phyloP scores from a whole-genome alignment of 1,140 invertebrate species.

The Drosophila saltans region DNA sequence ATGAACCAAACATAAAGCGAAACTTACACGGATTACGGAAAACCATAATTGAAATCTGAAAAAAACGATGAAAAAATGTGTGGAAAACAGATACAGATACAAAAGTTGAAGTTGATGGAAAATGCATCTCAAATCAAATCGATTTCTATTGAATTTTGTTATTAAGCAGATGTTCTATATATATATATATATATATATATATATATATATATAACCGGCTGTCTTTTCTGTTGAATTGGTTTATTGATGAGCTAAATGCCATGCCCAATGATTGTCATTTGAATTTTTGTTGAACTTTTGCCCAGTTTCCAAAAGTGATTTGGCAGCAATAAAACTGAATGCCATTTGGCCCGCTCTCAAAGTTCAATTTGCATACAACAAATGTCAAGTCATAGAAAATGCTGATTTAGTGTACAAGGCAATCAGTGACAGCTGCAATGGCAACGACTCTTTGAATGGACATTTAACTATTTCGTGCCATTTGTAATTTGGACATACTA shows the following conservation, averaged over 20 bases:
- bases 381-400: constrained; percentile 59
- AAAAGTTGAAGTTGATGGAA: not conserved
- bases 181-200: too few relatives aligned
- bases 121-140: constrained; percentile 9
- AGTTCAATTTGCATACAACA: constrained; percentile 70
- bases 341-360: constrained; percentile 57
- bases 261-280: constrained; percentile 35
- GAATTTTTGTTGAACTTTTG: constrained; percentile 57
- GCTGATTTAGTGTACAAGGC: constrained; percentile 64
- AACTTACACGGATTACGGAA: constrained; percentile 1
- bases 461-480: constrained; percentile 8
- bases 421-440: constrained; percentile 75
- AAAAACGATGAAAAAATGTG: constrained; percentile 3
- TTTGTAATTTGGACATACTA: constrained; percentile 23
- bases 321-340: constrained; percentile 54
- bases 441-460: constrained; percentile 17
- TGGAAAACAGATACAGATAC: too few relatives aligned
- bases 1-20: not conserved
- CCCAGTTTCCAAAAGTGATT: constrained; percentile 61
- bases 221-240: constrained; percentile 21
- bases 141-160: constrained; percentile 39
- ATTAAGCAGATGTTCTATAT: constrained; percentile 16
- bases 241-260: constrained; percentile 61
- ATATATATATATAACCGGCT: too few relatives aligned
- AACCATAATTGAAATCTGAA: not conserved